A percentile compares a stretch with the other conserved stretches of the same genome.
Conservation (phyloP, 2,113 vertebrate genomes). For the Alces alces region DNA sequence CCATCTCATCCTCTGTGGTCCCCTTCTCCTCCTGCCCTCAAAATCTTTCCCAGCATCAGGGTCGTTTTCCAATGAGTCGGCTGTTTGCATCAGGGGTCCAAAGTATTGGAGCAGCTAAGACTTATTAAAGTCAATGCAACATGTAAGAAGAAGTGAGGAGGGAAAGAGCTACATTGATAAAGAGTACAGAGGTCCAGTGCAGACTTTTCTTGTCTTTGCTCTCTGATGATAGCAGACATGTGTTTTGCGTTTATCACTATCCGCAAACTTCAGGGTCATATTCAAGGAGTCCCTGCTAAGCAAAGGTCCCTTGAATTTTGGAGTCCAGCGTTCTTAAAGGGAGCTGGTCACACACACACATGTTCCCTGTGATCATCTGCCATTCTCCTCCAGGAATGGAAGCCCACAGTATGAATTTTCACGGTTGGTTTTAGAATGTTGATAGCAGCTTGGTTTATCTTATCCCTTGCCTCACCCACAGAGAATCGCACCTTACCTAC, state of each 20-base stretch:
- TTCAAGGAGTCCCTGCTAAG: fast-evolving
- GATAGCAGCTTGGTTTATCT: background rate
- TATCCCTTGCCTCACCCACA: background rate
- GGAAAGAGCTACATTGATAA: background rate
- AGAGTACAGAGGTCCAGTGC: background rate
- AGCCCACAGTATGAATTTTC: background rate
- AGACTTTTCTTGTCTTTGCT: too few species aligned
- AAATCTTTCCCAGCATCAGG: too few species aligned
- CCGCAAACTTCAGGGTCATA: background rate
- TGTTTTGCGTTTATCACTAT: too few species aligned
- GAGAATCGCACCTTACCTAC: too few species aligned
- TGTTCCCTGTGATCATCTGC: fast-evolving
- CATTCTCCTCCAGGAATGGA: too few species aligned
- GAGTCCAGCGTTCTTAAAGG: background rate
- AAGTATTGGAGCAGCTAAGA: background rate
- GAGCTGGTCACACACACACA: background rate
- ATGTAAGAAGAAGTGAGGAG: background rate
- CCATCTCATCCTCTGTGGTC: too few species aligned
- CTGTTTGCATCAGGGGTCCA: too few species aligned
- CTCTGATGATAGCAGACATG: background rate
- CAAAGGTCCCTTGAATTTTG: background rate
- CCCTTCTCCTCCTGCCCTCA: too few species aligned
- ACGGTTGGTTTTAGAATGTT: background rate
- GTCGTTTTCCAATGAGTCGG: too few species aligned
- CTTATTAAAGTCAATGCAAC: too few species aligned